Evolutionary conservation across 2,888 invertebrate species (phyloP).

Genomic region (Andrena marginata): DNA sequence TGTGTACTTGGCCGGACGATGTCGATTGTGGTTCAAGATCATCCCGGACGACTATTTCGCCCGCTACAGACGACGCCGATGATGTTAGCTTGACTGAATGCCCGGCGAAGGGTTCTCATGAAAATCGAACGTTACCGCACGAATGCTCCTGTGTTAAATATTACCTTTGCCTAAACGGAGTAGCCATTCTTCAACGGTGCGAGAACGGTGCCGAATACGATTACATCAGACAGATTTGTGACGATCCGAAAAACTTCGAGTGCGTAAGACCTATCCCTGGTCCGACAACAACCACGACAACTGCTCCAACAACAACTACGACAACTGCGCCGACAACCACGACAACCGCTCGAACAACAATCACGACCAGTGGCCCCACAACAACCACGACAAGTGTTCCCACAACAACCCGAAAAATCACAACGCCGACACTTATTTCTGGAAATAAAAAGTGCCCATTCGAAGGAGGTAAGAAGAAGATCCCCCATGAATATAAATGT

Average conservation of each 20-base stretch:
- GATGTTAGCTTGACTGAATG: not conserved
- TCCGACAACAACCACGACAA: not conserved
- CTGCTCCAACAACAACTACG: not conserved
- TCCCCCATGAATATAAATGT: not conserved
- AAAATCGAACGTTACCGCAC: conserved; percentile 52
- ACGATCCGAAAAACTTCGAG: conserved; percentile 43
- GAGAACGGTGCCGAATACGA: conserved; percentile 54
- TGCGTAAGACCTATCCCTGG: conserved; percentile 34
- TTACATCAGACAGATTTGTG: conserved; percentile 51
- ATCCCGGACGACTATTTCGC: not conserved
- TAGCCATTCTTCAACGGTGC: conserved; percentile 46
- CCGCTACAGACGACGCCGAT: not conserved
- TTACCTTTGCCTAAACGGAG: conserved; percentile 64
- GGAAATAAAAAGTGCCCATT: not conserved
- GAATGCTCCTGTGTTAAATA: conserved; percentile 66
- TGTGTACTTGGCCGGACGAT: not conserved
- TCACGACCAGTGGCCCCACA: not conserved
- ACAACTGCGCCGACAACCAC: not conserved
- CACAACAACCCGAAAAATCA: not conserved
- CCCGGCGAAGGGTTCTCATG: not conserved
- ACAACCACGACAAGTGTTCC: no score
- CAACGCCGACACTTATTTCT: conserved; percentile 1
- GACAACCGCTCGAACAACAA: no score
- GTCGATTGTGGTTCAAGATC: not conserved
- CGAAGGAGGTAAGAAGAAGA: not conserved